Base-by-base conservation (phyloP, 2,888 invertebrate genomes). In the Rosalia funebris region DNA sequence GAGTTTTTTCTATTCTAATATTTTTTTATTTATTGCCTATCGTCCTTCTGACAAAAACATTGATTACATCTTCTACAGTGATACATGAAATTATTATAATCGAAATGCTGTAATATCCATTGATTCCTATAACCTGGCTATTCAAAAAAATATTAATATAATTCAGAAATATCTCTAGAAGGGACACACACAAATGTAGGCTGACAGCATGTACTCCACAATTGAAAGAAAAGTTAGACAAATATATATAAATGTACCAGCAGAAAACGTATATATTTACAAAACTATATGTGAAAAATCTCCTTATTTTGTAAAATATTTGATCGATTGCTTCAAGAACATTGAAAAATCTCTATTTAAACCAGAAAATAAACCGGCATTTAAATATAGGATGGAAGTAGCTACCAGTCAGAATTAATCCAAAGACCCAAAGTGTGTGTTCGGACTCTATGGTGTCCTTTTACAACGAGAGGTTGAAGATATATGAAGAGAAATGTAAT, bases 161-260 rank as follows among this genome's bases (percentile, higher is more conserved):
- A 37, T 37, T n/a, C 62, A 60, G 47, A 62, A 62, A 53, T 62
- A 60, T 54, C 31, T 60, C 42, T 56, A 62, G 31, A 60, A 46
- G 42, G 57, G 60, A 16, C 60, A 62, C 32, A 65, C 62, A 16
- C 62, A 62, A 54, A 65, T 65, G 62, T 60, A 62, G 48, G 46
- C 42, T 7, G 60, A 62, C 36, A 53, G 41, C 19, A 57, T 62
- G 58, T 56, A 65, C 34, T 59, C 60, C n/a, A 39, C 36, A 7
- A 60, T 61, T 34, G 57, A 63, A 48, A 57, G n/a, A 42, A n/a
- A 41, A 57, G 20, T 25, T 63, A 5, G 25, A 39, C 48, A 57
- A 14, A 63, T 56, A 41, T 52, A 60, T 53, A 41, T 60, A 7
- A 52, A 52, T 39, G 63, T 53, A 9, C n/a, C n/a, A n/a, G n/a